Conservation (phyloP, 2,888 invertebrate species). For the Achlya flavicornis region DNA sequence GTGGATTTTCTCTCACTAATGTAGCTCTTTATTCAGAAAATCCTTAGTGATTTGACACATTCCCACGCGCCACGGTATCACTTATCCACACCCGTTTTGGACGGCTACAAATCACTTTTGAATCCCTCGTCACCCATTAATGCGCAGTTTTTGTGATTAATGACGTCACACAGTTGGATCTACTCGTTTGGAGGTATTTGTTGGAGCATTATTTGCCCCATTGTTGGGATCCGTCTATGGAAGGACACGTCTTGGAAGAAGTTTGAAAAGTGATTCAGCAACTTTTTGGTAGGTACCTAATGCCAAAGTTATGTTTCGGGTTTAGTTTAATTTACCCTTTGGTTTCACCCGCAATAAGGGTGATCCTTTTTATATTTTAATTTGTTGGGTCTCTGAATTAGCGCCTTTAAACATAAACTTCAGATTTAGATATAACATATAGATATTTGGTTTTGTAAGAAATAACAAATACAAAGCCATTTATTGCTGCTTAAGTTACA, state of each 20-base stretch:
- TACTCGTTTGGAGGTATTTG: slow-evolving; percentile 22
- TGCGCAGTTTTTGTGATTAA: slow-evolving; percentile 51
- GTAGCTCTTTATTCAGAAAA: not conserved
- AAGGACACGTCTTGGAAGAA: not conserved
- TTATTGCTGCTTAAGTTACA: too few species aligned
- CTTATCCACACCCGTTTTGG: slow-evolving; percentile 12
- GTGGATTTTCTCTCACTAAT: slow-evolving; percentile 1
- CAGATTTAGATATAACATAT: too few species aligned
- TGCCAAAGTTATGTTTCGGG: not conserved
- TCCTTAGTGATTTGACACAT: slow-evolving; percentile 8
- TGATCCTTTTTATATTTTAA: too few species aligned
- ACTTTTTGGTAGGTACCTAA: not conserved
- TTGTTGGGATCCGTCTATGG: not conserved
- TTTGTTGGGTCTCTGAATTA: too few species aligned
- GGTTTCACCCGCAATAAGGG: too few species aligned
- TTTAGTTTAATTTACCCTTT: too few species aligned
- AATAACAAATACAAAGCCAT: too few species aligned
- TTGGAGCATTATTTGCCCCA: slow-evolving; percentile 20
- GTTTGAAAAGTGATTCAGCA: not conserved
- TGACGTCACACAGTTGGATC: slow-evolving; percentile 27
- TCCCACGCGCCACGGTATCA: slow-evolving; percentile 9
- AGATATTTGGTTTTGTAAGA: too few species aligned
- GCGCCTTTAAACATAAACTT: too few species aligned
- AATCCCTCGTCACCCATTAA: slow-evolving; percentile 19
- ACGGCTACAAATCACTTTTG: slow-evolving; percentile 16